A percentile compares a stretch with the other conserved stretches of the same genome.
Conservation (phyloP, 2,113 vertebrate species). For the Raphicerus campestris region DNA sequence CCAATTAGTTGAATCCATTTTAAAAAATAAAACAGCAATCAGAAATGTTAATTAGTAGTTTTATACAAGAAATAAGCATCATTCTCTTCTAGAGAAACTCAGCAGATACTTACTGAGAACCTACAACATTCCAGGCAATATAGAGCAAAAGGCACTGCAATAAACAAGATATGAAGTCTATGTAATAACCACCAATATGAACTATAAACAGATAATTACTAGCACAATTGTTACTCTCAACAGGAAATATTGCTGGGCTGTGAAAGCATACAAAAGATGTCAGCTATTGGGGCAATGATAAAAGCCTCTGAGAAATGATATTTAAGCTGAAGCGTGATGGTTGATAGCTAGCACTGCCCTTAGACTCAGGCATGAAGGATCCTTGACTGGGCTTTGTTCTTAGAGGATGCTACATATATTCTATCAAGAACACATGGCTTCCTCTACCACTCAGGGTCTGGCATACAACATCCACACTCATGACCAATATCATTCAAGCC, state of each 20-base stretch:
- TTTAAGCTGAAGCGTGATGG: neutral
- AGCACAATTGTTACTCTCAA: neutral
- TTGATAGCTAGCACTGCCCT: neutral
- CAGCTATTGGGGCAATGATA: neutral
- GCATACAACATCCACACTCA: neutral
- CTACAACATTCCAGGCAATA: neutral
- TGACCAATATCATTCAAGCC: neutral
- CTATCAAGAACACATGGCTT: neutral
- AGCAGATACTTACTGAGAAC: neutral
- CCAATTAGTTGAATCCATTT: neutral
- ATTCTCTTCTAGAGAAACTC: neutral
- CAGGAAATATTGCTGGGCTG: neutral
- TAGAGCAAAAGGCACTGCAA: neutral
- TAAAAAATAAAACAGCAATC: neutral
- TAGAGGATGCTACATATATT: neutral
- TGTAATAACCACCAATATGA: neutral
- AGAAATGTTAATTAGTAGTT: neutral
- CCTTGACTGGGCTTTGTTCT: neutral
- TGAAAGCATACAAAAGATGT: neutral
- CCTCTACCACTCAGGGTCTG: neutral
- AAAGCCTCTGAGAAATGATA: neutral
- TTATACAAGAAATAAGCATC: neutral
- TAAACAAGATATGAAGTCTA: neutral
- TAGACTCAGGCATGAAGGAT: neutral
- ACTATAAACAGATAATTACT: neutral